Evolutionary conservation across 2,797 vertebrate species (phyloP).

Genomic region (Cottoperca gobio): DNA sequence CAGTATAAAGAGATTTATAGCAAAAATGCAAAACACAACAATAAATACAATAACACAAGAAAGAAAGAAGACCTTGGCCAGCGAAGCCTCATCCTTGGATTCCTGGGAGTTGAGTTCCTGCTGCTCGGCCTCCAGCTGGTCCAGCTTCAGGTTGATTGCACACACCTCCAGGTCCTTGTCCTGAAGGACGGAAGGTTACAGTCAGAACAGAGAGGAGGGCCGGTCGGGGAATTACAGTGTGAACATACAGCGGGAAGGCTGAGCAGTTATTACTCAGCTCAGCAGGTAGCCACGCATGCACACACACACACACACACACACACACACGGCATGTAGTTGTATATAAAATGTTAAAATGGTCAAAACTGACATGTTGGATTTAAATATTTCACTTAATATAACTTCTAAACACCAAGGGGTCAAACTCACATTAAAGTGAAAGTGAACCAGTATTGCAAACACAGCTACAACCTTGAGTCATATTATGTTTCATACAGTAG

Average conservation of each 20-base stretch:
- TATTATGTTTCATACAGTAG: neutral
- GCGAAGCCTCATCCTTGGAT: constrained; percentile 95
- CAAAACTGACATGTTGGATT: neutral
- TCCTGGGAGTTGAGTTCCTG: constrained; percentile 97
- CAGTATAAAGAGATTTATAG: neutral
- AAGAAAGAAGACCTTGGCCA: constrained; percentile 87
- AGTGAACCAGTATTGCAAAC: neutral
- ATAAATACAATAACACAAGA: neutral
- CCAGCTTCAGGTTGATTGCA: constrained; percentile 89
- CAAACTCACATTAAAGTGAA: neutral
- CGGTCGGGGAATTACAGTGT: neutral
- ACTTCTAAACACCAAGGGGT: no score
- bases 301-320: constrained; percentile 4
- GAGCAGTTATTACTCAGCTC: constrained; percentile 16
- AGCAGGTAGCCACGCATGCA: constrained; percentile 5
- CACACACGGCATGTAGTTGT: no score
- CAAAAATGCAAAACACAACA: neutral
- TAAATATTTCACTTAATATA: neutral
- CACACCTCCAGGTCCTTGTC: constrained; percentile 93
- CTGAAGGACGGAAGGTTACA: constrained; percentile 73
- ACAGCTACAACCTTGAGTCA: neutral
- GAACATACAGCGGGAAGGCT: neutral
- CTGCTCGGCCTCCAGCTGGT: constrained; percentile 93
- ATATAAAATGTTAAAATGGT: neutral
- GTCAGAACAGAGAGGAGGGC: neutral